Evolutionary conservation across 2,113 vertebrate genomes (phyloP).

Genomic region (Emydura subglobosa): DNA sequence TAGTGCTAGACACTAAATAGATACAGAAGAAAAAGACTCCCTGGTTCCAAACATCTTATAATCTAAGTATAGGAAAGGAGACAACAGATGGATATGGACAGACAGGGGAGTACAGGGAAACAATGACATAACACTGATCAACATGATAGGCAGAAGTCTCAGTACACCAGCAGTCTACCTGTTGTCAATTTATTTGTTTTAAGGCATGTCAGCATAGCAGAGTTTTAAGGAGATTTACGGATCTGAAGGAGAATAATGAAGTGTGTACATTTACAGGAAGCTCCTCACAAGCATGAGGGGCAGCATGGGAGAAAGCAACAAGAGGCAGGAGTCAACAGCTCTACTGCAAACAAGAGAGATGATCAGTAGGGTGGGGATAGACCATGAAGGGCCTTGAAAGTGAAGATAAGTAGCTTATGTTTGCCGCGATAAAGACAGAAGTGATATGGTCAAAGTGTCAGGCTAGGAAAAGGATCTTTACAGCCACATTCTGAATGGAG

Average conservation of each 20-base stretch:
- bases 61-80: background rate
- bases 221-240: background rate
- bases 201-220: background rate
- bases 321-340: background rate
- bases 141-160: background rate
- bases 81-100: background rate
- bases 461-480: background rate
- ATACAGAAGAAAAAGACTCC: background rate
- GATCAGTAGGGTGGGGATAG: background rate
- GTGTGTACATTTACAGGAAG: background rate
- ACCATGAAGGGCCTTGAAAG: background rate
- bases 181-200: background rate
- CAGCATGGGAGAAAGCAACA: background rate
- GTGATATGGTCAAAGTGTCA: background rate
- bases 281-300: background rate
- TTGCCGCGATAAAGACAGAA: background rate
- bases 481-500: background rate
- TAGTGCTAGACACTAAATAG: background rate
- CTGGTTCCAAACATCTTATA: background rate
- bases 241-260: background rate
- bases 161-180: background rate
- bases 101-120: background rate
- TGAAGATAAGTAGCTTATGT: background rate
- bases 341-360: background rate
- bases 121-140: background rate